Percentiles rank a stretch among this genome's conserved stretches.
These are phyloP conservation scores for Hymenopus coronatus DNA, from an alignment of 2,888 invertebrate species.

Conservation along the genomic window DNA sequence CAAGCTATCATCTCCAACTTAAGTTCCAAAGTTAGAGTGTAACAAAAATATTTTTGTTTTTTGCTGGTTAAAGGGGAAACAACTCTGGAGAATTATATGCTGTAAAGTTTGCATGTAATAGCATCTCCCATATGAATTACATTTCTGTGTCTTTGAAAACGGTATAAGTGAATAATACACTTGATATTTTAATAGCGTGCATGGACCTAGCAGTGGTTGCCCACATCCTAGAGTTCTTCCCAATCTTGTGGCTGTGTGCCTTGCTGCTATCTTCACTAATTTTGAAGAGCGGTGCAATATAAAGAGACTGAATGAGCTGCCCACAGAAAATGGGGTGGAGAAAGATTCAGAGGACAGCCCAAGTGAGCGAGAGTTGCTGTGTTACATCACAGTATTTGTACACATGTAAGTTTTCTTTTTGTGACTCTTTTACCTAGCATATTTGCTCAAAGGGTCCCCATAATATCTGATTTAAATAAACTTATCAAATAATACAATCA, in stretches of 20 bases:
- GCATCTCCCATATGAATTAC: too few relatives aligned
- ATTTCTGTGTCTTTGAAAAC: not conserved
- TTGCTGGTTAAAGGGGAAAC: too few relatives aligned
- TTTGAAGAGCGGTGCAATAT: constrained; percentile 47
- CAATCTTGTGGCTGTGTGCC: constrained; percentile 73
- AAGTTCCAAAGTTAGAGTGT: too few relatives aligned
- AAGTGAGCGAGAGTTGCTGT: constrained; percentile 45
- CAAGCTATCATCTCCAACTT: too few relatives aligned
- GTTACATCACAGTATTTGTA: constrained; percentile 50
- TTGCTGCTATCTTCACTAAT: constrained; percentile 63
- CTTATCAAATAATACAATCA: too few relatives aligned
- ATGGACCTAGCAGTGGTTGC: constrained; percentile 68
- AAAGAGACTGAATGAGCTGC: constrained; percentile 11
- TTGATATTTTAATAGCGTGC: constrained; percentile 52
- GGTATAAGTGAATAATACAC: not conserved
- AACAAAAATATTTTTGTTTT: too few relatives aligned
- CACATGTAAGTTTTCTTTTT: constrained; percentile 46
- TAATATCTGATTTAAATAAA: too few relatives aligned
- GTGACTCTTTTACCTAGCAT: too few relatives aligned
- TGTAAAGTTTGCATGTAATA: too few relatives aligned
- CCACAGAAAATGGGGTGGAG: constrained; percentile 5
- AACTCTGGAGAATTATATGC: too few relatives aligned
- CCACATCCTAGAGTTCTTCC: constrained; percentile 78
- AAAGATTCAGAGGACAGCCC: constrained; percentile 19
- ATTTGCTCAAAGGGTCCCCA: too few relatives aligned